phyloP scores from a whole-genome alignment of 2,113 vertebrate genomes.

The Chaetura pelagica region DNA sequence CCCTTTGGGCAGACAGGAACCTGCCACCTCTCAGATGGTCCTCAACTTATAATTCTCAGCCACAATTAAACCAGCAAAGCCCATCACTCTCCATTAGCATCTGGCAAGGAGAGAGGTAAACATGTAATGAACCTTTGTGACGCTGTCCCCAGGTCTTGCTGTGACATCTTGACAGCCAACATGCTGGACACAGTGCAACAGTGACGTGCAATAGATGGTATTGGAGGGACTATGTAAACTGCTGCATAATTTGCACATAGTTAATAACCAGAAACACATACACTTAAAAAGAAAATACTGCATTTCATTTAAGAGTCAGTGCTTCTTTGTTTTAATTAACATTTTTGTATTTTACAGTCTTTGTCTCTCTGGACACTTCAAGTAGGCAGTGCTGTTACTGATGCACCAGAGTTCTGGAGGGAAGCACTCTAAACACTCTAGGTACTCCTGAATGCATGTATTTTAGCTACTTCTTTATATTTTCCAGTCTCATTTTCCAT shows the following conservation, averaged over 20 bases:
- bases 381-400: neutral
- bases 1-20: neutral
- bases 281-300: neutral
- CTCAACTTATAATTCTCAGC: neutral
- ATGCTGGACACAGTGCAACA: neutral
- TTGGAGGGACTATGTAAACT: neutral
- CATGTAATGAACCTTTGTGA: neutral
- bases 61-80: neutral
- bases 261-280: neutral
- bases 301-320: neutral
- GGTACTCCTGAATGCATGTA: neutral
- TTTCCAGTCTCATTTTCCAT: neutral
- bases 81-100: neutral
- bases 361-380: neutral
- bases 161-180: neutral
- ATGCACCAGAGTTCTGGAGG: neutral
- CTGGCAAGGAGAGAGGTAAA: neutral
- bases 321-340: neutral
- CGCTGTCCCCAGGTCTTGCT: neutral
- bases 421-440: neutral
- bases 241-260: neutral
- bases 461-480: neutral
- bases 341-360: neutral
- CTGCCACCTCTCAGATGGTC: neutral
- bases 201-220: neutral